Conservation (phyloP, 2,113 vertebrate species). For the Numenius arquata region DNA sequence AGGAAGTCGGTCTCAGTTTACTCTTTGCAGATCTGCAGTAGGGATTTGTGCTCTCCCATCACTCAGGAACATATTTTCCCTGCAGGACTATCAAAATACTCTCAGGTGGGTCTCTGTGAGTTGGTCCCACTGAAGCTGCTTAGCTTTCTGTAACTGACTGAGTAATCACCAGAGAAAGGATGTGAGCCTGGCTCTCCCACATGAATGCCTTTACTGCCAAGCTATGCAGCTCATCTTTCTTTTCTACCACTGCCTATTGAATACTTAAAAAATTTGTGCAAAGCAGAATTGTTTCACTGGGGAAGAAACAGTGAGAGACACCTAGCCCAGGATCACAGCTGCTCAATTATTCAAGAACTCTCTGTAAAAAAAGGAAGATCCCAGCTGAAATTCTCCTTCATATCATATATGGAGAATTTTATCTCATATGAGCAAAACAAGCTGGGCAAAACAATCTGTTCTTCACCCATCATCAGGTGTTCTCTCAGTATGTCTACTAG, state of each 20-base stretch:
- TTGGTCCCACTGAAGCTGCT: not conserved
- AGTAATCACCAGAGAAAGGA: not conserved
- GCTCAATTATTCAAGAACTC: not conserved
- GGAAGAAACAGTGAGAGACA: not conserved
- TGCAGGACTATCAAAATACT: not conserved
- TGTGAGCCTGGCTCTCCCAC: not conserved
- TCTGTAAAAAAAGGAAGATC: not conserved
- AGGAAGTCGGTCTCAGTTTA: not conserved
- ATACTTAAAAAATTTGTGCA: not conserved
- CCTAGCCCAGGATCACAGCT: not conserved
- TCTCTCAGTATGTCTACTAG: not conserved
- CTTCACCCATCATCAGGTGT: not conserved
- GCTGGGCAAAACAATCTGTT: not conserved
- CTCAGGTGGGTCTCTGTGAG: not conserved
- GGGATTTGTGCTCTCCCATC: not conserved
- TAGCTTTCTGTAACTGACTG: not conserved
- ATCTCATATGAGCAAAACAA: not conserved
- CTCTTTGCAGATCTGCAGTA: not conserved
- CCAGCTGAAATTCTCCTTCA: not conserved
- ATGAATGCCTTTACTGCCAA: not conserved
- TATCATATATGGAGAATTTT: not conserved
- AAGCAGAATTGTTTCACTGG: not conserved
- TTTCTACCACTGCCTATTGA: not conserved
- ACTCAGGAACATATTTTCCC: not conserved
- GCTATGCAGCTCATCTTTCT: not conserved